A percentile compares a stretch with the other conserved stretches of the same genome.
Evolutionary conservation across 2,113 vertebrate species (phyloP).

Genomic region (Prietella phreatophila): DNA sequence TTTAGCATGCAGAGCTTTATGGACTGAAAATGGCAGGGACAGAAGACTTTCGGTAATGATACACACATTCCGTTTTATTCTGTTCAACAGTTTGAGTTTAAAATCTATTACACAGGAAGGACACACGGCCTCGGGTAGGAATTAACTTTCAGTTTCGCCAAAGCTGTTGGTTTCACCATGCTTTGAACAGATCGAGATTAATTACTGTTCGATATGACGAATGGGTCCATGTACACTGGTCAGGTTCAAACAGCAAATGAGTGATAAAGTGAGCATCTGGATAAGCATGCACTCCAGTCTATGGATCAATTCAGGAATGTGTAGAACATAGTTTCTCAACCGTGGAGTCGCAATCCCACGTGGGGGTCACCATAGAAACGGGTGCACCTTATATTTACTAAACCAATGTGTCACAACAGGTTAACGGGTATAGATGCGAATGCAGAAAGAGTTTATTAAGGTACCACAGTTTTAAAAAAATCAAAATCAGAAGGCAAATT

Average conservation of each 20-base stretch:
- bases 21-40: slow-evolving; percentile 15
- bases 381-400: not conserved
- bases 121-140: slow-evolving; percentile 33
- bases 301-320: slow-evolving; percentile 11
- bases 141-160: slow-evolving; percentile 32
- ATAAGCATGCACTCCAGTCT: not conserved
- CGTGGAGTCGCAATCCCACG: not conserved
- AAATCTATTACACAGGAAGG: slow-evolving; percentile 23
- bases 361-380: not conserved
- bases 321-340: not conserved
- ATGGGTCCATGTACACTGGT: slow-evolving; percentile 5
- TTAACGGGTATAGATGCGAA: no score
- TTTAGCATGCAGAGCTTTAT: slow-evolving; percentile 12
- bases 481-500: no score
- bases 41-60: not conserved
- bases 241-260: not conserved
- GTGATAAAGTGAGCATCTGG: slow-evolving; percentile 4
- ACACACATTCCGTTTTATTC: not conserved
- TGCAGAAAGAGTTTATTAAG: no score
- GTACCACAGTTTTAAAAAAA: no score
- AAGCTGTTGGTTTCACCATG: not conserved
- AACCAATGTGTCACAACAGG: not conserved
- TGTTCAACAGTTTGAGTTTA: slow-evolving; percentile 6
- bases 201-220: slow-evolving; percentile 19
- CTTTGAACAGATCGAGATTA: slow-evolving; percentile 14